Percentiles rank a stretch among this genome's conserved stretches.
phyloP scores from a whole-genome alignment of 1,140 invertebrate species.

The Danaus melanippus region DNA sequence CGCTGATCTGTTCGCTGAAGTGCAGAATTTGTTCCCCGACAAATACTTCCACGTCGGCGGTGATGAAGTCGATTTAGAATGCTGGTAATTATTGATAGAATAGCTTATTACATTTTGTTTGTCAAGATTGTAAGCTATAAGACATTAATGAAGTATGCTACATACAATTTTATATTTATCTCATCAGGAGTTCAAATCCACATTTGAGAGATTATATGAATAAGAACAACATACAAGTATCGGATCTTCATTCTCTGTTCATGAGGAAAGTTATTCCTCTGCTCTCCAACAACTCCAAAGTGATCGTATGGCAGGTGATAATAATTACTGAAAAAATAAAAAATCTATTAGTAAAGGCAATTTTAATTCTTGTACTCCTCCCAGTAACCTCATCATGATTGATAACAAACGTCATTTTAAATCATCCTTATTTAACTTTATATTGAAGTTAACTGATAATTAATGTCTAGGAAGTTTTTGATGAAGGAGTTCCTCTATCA shows the following conservation, averaged over 20 bases:
- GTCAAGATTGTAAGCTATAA: background rate
- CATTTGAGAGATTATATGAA: conserved; percentile 82
- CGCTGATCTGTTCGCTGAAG: conserved; percentile 78
- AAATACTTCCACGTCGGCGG: conserved; percentile 89
- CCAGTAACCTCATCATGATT: too few relatives aligned
- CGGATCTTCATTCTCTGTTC: conserved; percentile 50
- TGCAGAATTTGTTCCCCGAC: conserved; percentile 81
- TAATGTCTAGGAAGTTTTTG: conserved; percentile 76
- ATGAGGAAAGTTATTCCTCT: conserved; percentile 43
- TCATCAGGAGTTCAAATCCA: conserved; percentile 81
- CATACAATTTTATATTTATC: conserved; percentile 1
- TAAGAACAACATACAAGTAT: conserved; percentile 68
- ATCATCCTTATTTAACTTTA: background rate
- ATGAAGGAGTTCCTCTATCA: conserved; percentile 80
- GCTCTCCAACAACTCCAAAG: conserved; percentile 48
- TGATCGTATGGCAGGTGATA: conserved; percentile 93
- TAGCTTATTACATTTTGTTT: background rate
- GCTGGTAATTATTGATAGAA: conserved; percentile 78
- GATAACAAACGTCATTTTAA: too few relatives aligned
- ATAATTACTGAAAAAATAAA: too few relatives aligned
- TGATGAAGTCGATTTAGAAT: conserved; percentile 90
- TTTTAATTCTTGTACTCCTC: too few relatives aligned
- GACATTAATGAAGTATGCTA: background rate
- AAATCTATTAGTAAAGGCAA: background rate
- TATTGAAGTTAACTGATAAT: background rate